Conservation (phyloP, 2,888 invertebrate genomes). For the Pseudococcus viburni region DNA sequence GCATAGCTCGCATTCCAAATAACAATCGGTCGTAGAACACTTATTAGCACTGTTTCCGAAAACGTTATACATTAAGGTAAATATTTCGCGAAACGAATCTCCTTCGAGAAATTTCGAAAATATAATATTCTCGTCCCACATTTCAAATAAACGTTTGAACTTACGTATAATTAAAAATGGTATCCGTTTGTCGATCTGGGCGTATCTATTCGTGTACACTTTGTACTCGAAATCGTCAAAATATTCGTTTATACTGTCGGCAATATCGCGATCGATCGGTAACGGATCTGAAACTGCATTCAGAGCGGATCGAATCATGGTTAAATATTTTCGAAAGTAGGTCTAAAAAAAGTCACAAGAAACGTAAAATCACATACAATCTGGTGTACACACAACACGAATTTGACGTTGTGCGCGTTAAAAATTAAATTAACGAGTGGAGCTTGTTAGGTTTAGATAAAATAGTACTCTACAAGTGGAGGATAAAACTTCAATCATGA, state of each 20-base stretch:
- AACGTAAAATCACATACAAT: neutral
- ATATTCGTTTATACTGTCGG: neutral
- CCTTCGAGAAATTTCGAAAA: neutral
- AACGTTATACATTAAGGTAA: neutral
- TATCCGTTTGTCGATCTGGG: neutral
- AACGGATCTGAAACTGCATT: neutral
- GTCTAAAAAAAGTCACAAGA: neutral
- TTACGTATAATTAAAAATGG: neutral
- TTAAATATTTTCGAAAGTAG: neutral
- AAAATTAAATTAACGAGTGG: too few relatives aligned
- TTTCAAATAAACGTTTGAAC: neutral
- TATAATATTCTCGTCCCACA: conserved; percentile 10
- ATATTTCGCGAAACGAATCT: neutral
- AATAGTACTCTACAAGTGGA: too few relatives aligned
- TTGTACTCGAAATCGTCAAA: conserved; percentile 13
- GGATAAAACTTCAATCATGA: too few relatives aligned
- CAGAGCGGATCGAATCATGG: neutral
- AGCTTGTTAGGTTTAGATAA: too few relatives aligned
- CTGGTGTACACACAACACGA: too few relatives aligned
- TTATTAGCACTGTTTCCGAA: neutral
- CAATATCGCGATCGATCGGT: neutral
- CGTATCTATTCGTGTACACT: neutral
- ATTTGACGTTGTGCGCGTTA: too few relatives aligned
- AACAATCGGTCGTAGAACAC: neutral
- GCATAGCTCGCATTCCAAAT: conserved; percentile 1